phyloP scores from a whole-genome alignment of 2,888 invertebrate genomes.

The Euplagia quadripunctaria region DNA sequence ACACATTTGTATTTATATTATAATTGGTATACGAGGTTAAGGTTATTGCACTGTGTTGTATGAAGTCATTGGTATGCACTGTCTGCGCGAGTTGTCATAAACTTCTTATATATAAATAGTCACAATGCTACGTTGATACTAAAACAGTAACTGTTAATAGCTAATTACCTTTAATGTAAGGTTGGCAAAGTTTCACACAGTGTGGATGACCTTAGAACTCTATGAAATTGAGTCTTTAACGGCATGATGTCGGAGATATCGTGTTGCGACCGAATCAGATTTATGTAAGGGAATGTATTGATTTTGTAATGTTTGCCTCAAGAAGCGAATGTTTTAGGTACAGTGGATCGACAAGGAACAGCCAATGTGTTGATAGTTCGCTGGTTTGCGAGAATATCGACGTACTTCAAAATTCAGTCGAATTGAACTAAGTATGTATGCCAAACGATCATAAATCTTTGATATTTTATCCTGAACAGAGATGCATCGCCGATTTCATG shows the following conservation, averaged over 20 bases:
- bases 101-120: neutral
- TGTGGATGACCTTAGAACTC: neutral
- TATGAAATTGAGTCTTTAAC: neutral
- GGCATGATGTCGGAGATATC: neutral
- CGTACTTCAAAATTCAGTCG: too few species aligned
- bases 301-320: neutral
- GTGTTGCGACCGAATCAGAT: neutral
- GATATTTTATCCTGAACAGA: too few species aligned
- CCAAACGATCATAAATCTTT: too few species aligned
- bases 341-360: too few species aligned
- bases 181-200: neutral
- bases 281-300: neutral
- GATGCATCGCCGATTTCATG: too few species aligned
- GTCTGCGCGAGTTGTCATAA: slow-evolving; percentile 3
- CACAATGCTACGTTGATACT: slow-evolving; percentile 2
- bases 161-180: neutral
- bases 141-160: neutral
- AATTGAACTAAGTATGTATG: too few species aligned
- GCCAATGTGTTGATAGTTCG: too few species aligned
- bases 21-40: slow-evolving; percentile 1
- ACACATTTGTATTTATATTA: neutral
- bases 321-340: neutral
- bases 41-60: slow-evolving; percentile 33
- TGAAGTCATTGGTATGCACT: slow-evolving; percentile 28
- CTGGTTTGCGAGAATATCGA: too few species aligned